Conservation (phyloP, 2,888 invertebrate genomes). For the Drosophila pegasa region DNA sequence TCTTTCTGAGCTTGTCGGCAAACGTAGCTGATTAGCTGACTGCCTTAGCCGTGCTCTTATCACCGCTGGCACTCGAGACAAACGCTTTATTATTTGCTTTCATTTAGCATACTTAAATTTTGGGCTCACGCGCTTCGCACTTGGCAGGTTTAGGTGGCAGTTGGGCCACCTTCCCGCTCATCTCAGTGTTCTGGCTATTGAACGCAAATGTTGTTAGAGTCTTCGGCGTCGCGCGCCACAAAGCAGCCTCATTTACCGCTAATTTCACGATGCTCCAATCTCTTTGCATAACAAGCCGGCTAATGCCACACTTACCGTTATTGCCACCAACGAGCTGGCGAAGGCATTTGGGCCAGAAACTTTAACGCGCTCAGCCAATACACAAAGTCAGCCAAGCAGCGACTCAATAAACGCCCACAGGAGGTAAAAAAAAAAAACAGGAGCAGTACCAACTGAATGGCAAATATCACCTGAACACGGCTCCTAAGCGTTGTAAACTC, state of each 20-base stretch:
- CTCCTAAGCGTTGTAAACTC: slow-evolving; percentile 31
- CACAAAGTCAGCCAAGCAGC: slow-evolving; percentile 55
- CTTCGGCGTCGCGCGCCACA: slow-evolving; percentile 58
- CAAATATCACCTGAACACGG: slow-evolving; percentile 66
- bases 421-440: not conserved
- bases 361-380: slow-evolving; percentile 39
- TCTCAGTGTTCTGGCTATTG: slow-evolving; percentile 47
- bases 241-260: slow-evolving; percentile 76
- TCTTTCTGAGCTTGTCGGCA: slow-evolving; percentile 6
- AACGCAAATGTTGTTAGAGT: slow-evolving; percentile 45
- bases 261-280: slow-evolving; percentile 69
- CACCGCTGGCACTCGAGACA: not conserved
- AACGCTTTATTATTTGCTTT: slow-evolving; percentile 28
- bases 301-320: slow-evolving; percentile 74
- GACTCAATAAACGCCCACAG: slow-evolving; percentile 62
- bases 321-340: slow-evolving; percentile 53
- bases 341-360: slow-evolving; percentile 39
- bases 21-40: slow-evolving; percentile 18
- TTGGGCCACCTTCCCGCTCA: slow-evolving; percentile 23
- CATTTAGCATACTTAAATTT: slow-evolving; percentile 14
- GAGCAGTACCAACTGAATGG: slow-evolving; percentile 17
- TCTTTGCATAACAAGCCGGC: slow-evolving; percentile 62
- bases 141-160: slow-evolving; percentile 73
- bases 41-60: not conserved
- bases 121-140: slow-evolving; percentile 28